Evolutionary conservation across 2,888 invertebrate genomes (phyloP).

Genomic region (Bimastos eiseni): DNA sequence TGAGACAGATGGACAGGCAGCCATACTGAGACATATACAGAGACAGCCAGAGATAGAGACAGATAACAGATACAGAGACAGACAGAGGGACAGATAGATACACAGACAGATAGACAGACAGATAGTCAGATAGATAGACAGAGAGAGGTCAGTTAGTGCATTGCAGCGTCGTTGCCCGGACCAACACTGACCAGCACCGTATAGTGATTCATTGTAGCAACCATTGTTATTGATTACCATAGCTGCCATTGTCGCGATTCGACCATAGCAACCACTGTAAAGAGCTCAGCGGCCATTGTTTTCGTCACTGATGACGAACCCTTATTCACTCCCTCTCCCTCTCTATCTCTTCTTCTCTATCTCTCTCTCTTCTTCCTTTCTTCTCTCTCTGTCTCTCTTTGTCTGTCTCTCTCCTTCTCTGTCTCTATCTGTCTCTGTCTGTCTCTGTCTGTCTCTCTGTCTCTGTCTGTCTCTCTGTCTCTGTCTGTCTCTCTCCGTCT

Average conservation of each 20-base stretch:
- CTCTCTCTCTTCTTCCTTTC: neutral
- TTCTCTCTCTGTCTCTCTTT: neutral
- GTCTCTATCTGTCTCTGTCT: neutral
- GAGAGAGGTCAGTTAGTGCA: neutral
- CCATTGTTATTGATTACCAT: neutral
- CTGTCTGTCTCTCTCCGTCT: neutral
- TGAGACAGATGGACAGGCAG: too few relatives aligned
- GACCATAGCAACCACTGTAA: neutral
- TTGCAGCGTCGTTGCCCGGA: neutral
- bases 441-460: neutral
- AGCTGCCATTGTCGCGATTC: neutral
- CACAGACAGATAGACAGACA: too few relatives aligned
- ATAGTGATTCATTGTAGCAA: neutral
- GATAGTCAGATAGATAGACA: too few relatives aligned
- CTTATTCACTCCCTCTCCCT: neutral
- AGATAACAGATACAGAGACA: too few relatives aligned
- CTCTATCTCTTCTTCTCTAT: neutral
- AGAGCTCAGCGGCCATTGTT: neutral
- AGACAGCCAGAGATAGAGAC: too few relatives aligned
- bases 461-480: neutral
- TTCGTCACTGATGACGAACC: too few relatives aligned
- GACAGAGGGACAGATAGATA: too few relatives aligned
- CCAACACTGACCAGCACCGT: neutral
- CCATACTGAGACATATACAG: too few relatives aligned
- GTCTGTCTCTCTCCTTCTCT: neutral